Percentiles rank a stretch among this genome's conserved stretches.
phyloP scores from a whole-genome alignment of 2,888 invertebrate species.

The Andrena praecox region DNA sequence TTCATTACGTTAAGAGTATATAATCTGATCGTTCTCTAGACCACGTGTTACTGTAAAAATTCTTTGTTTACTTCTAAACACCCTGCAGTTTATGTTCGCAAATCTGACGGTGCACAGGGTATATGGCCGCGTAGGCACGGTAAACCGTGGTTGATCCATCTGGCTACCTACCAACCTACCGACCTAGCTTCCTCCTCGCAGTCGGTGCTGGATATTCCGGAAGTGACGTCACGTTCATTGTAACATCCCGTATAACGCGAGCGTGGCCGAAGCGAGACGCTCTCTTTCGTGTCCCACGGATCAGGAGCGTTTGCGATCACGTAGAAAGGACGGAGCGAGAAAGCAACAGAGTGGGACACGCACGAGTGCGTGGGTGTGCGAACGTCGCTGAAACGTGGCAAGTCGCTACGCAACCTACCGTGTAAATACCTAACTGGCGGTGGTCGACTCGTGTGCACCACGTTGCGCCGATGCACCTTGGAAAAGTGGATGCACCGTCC shows the following conservation, averaged over 20 bases:
- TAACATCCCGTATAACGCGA: constrained; percentile 78
- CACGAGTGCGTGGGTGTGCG: constrained; percentile 68
- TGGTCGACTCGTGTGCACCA: constrained; percentile 33
- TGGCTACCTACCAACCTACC: constrained; percentile 78
- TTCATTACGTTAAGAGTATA: no score
- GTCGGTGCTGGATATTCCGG: constrained; percentile 76
- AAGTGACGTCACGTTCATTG: constrained; percentile 82
- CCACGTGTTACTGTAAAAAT: no score
- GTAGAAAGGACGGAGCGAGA: not conserved
- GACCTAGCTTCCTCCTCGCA: constrained; percentile 80
- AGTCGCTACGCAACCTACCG: constrained; percentile 65
- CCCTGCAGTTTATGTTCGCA: not conserved
- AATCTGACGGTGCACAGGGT: constrained; percentile 38
- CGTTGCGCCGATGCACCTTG: constrained; percentile 33
- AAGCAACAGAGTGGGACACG: not conserved
- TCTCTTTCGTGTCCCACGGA: constrained; percentile 70
- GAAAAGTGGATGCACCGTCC: constrained; percentile 52
- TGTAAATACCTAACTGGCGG: constrained; percentile 68
- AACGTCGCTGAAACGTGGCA: constrained; percentile 62
- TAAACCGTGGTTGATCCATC: constrained; percentile 62
- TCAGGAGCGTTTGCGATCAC: constrained; percentile 36
- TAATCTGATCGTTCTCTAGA: no score
- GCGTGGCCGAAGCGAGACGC: constrained; percentile 61
- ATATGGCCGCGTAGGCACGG: constrained; percentile 22
- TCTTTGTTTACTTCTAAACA: no score